Percentiles rank a stretch among this genome's conserved stretches.
These are phyloP conservation scores for Microhierax caerulescens DNA, from an alignment of 2,797 vertebrate genomes.

Conservation along the genomic window DNA sequence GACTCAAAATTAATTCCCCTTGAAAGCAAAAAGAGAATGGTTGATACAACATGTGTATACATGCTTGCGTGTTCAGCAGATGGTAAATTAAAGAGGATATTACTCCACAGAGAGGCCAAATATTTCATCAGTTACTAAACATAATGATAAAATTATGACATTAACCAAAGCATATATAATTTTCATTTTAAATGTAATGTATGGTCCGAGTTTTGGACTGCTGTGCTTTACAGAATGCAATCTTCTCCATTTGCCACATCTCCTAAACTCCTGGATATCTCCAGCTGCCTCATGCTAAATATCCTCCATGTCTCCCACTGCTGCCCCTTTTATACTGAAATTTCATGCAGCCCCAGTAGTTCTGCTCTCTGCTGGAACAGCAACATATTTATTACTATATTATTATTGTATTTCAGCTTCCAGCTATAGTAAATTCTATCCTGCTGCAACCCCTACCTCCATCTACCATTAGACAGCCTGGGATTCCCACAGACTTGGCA, in stretches of 20 bases:
- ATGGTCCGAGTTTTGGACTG: background rate
- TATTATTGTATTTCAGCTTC: conserved; percentile 48
- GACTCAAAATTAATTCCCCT: background rate
- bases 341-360: conserved; percentile 20
- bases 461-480: conserved; percentile 36
- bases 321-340: conserved; percentile 48
- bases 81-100: background rate
- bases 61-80: background rate
- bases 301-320: conserved; percentile 45
- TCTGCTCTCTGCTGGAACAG: conserved; percentile 54
- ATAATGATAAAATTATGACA: background rate
- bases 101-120: conserved; percentile 4
- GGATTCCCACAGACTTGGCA: conserved; percentile 55
- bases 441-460: conserved; percentile 50
- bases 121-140: conserved; percentile 5
- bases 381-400: conserved; percentile 58
- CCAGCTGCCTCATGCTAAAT: conserved; percentile 45
- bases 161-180: background rate
- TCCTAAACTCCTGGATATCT: background rate
- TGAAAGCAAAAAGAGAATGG: background rate
- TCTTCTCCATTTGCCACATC: background rate
- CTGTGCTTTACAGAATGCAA: conserved; percentile 20
- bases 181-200: background rate
- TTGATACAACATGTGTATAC: background rate
- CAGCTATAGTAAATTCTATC: conserved; percentile 43